A percentile compares a stretch with the other conserved stretches of the same genome.
Evolutionary conservation across 2,888 invertebrate genomes (phyloP).

Genomic region (Miltochrista miniata): DNA sequence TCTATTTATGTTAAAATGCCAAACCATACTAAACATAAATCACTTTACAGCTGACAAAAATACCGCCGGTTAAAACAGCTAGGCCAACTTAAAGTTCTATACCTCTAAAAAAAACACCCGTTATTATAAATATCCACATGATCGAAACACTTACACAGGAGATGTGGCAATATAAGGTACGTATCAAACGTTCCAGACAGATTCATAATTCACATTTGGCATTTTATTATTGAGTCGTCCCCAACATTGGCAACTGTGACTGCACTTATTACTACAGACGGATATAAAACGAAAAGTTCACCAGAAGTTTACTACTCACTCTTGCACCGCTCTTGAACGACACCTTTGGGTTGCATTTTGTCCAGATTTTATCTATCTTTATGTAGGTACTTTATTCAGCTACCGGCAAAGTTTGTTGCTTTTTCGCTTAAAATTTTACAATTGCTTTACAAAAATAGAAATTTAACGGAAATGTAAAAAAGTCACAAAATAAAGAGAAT

Average conservation of each 20-base stretch:
- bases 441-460: too few species aligned
- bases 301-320: constrained; percentile 48
- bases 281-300: constrained; percentile 39
- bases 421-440: constrained; percentile 2
- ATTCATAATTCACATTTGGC: constrained; percentile 23
- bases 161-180: too few species aligned
- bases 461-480: too few species aligned
- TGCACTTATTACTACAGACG: constrained; percentile 37
- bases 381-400: constrained; percentile 50
- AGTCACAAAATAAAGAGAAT: too few species aligned
- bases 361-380: constrained; percentile 46
- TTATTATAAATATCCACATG: too few species aligned
- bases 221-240: constrained; percentile 26
- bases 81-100: too few species aligned
- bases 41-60: too few species aligned
- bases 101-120: too few species aligned
- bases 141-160: too few species aligned
- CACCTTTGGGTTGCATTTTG: constrained; percentile 61
- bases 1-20: too few species aligned
- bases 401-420: constrained; percentile 22
- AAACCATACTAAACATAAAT: too few species aligned
- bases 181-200: background rate
- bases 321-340: constrained; percentile 49
- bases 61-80: too few species aligned
- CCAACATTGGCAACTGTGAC: constrained; percentile 26